Conservation (phyloP, 2,888 invertebrate species). For the Chouioia cunea region DNA sequence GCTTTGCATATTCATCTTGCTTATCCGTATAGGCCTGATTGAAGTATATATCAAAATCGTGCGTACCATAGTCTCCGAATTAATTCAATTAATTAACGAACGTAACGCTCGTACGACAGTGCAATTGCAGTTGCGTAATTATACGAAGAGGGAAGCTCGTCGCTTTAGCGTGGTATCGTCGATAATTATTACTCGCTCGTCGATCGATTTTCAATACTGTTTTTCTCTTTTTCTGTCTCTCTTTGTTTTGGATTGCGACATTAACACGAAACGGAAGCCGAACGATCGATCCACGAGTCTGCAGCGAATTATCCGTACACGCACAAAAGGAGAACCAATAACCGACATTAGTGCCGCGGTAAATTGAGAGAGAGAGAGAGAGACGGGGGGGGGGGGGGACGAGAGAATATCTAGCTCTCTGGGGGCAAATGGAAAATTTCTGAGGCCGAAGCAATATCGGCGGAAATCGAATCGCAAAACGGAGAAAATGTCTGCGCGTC, state of each 20-base stretch:
- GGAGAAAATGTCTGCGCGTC: constrained; percentile 63
- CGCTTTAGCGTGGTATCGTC: constrained; percentile 18
- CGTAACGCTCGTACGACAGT: constrained; percentile 2
- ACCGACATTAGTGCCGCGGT: constrained; percentile 45
- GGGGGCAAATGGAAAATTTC: constrained; percentile 61
- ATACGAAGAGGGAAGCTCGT: neutral
- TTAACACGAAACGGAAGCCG: constrained; percentile 6
- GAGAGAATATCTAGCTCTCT: constrained; percentile 50
- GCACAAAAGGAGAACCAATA: constrained; percentile 38
- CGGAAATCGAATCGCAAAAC: constrained; percentile 66
- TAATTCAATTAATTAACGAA: constrained; percentile 29
- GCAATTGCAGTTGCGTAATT: constrained; percentile 25
- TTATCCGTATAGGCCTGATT: neutral
- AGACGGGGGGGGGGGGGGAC: constrained; percentile 16
- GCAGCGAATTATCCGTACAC: constrained; percentile 13
- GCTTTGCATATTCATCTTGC: neutral
- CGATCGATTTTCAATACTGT: constrained; percentile 45
- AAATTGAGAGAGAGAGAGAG: constrained; percentile 36
- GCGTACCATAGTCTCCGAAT: constrained; percentile 20
- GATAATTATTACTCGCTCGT: constrained; percentile 37
- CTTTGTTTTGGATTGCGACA: constrained; percentile 1
- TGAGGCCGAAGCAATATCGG: constrained; percentile 62
- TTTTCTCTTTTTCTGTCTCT: constrained; percentile 13
- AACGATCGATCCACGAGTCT: constrained; percentile 4
- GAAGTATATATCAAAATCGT: neutral